Base-by-base conservation (phyloP, 2,797 vertebrate genomes). In the Strix occidentalis region DNA sequence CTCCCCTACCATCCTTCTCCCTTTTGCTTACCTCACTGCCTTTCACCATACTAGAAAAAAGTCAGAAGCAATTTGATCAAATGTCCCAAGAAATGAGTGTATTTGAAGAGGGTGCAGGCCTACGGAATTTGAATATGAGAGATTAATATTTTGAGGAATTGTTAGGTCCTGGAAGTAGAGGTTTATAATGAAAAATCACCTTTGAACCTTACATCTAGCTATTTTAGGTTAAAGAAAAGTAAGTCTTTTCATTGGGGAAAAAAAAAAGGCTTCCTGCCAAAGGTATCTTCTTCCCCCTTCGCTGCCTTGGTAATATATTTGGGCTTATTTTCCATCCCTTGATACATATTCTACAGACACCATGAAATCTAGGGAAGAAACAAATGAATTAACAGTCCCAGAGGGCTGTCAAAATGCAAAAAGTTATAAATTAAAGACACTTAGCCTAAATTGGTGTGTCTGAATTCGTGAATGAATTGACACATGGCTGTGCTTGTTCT, bases 51-150 rank as follows among this genome's bases (percentile, higher is more conserved):
- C 57, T 72, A 64, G 80, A 70, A 94, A 93, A 96, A 96, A 91
- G 90, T 94, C 90, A 95, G 89, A 92, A 90, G 51, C 84, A 86
- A 86, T 97, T 94, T 89, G 57, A 89, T 87, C 88, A 91, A 69
- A 90, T 25, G 31, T 96, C 84, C 48, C 87, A 90, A 83, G 95
- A 85, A 94, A 93, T 1, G 0, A 71, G 29, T 31, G 39, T 54
- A 90, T 96, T 96, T 95, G 79, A 93, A 86, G 72, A 84, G 31
- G 69, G 29, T 79, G 45, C 80, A 63, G 80, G 69, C 37, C 39
- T 84, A 37, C 8, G 26, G 85, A 95, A 95, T 95, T 89, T 96
- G 61, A 85, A 86, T 90, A 91, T 82, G 89, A 92, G 85, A 93
- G 39, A 56, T 79, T 90, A 91, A 78, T 96, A 78, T 78, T 93